phyloP scores from a whole-genome alignment of 2,888 invertebrate genomes.

The Philaethria dido region DNA sequence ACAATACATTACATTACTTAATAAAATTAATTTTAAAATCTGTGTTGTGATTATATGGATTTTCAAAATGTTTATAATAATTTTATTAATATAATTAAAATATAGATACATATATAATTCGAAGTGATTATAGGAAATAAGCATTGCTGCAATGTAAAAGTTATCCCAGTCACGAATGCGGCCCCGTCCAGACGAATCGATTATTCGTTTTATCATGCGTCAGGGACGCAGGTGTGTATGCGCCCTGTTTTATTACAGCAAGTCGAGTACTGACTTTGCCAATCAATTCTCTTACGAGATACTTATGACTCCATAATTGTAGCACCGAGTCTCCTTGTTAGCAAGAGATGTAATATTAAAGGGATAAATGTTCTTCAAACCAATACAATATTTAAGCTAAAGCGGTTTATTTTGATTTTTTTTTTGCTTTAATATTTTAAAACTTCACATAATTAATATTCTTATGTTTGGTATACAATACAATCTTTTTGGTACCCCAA shows the following conservation, averaged over 20 bases:
- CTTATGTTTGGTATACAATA: too few species aligned
- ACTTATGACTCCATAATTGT: conserved; percentile 24
- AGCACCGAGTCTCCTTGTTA: conserved; percentile 15
- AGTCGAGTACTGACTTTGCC: conserved; percentile 27
- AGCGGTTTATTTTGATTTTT: not conserved
- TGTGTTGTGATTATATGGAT: not conserved
- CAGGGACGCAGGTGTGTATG: conserved; percentile 65
- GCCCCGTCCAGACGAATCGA: conserved; percentile 75
- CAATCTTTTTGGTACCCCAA: too few species aligned
- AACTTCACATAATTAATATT: too few species aligned
- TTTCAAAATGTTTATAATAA: not conserved
- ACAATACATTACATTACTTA: too few species aligned
- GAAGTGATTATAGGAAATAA: conserved; percentile 16
- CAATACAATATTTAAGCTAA: not conserved
- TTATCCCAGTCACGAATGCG: conserved; percentile 68
- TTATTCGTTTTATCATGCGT: conserved; percentile 65
- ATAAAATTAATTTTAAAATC: too few species aligned
- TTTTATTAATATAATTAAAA: not conserved
- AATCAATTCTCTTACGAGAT: conserved; percentile 35
- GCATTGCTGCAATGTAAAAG: conserved; percentile 66
- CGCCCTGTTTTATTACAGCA: conserved; percentile 56
- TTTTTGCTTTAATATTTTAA: not conserved
- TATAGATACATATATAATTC: not conserved
- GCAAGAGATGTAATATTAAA: conserved; percentile 11
- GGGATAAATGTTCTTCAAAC: conserved; percentile 11